These are phyloP conservation scores for Tipula confusa DNA, from an alignment of 2,888 invertebrate species.

Conservation along the genomic window DNA sequence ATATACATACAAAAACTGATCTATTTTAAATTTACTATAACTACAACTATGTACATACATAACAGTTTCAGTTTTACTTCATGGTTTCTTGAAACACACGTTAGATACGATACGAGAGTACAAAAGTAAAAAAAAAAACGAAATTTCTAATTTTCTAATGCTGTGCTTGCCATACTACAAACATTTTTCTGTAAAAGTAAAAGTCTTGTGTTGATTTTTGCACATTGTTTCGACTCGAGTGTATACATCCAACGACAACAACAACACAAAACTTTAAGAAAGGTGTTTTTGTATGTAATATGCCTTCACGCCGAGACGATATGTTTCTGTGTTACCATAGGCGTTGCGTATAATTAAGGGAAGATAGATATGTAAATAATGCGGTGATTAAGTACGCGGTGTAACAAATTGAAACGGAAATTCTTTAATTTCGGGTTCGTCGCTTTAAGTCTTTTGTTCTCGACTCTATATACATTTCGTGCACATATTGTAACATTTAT, in stretches of 20 bases:
- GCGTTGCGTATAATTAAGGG: neutral
- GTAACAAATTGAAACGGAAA: neutral
- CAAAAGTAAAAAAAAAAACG: no score
- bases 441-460: neutral
- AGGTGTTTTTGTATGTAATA: neutral
- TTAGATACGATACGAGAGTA: neutral
- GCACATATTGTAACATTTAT: neutral
- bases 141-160: constrained; percentile 25
- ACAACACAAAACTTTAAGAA: neutral
- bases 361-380: neutral
- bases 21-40: neutral
- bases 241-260: neutral
- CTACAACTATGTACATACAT: neutral
- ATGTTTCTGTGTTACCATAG: neutral
- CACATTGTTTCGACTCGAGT: neutral
- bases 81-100: neutral
- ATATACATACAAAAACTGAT: neutral
- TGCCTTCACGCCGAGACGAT: neutral
- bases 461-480: neutral
- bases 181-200: neutral
- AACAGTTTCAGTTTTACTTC: neutral
- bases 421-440: neutral
- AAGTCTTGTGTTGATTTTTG: neutral
- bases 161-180: no score
- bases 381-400: neutral